Percentiles rank a stretch among this genome's conserved stretches.
Evolutionary conservation across 2,113 vertebrate genomes (phyloP).

Genomic region (Equus przewalskii): DNA sequence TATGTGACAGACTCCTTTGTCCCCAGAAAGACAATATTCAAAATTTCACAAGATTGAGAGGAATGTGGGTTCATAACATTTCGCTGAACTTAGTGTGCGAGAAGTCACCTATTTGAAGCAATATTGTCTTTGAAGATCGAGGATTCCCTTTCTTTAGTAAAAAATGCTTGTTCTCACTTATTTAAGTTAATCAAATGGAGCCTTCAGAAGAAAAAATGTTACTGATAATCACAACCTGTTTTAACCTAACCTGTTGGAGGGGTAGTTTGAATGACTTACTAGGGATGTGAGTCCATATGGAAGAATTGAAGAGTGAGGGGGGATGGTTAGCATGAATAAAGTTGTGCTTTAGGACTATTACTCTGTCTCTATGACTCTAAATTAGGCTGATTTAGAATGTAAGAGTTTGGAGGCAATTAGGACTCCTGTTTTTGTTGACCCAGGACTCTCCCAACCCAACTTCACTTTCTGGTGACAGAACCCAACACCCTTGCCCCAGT

Average conservation of each 20-base stretch:
- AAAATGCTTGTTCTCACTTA: not conserved
- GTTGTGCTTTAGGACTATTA: not conserved
- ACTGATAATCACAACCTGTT: not conserved
- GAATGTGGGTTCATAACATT: not conserved
- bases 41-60: not conserved
- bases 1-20: not conserved
- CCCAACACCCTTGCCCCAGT: not conserved
- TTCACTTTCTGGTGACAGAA: not conserved
- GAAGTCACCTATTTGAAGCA: not conserved
- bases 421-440: not conserved
- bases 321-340: not conserved
- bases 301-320: not conserved
- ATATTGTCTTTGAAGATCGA: not conserved
- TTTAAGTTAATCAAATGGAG: not conserved
- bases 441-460: not conserved
- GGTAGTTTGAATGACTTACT: not conserved
- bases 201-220: not conserved
- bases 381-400: not conserved
- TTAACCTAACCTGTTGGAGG: not conserved
- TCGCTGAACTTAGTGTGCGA: not conserved
- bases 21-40: not conserved
- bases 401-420: not conserved
- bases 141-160: not conserved
- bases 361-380: not conserved
- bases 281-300: not conserved